Conservation (phyloP, 2,113 vertebrate species). For the Hippocampus guttulatus region DNA sequence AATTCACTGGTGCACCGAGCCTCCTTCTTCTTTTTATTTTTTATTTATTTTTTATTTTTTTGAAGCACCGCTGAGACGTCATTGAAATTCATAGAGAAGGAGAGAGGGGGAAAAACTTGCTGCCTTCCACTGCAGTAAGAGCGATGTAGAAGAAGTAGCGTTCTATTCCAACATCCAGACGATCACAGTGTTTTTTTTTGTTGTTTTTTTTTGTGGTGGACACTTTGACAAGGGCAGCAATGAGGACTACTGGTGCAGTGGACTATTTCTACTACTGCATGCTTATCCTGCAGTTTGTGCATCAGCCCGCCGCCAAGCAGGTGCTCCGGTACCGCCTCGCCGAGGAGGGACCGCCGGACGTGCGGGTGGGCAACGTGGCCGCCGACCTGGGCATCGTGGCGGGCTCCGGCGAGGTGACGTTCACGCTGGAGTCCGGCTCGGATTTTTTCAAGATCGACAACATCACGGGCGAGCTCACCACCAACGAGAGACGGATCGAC, state of each 20-base stretch:
- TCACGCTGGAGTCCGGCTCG: constrained; percentile 94
- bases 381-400: constrained; percentile 89
- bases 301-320: constrained; percentile 88
- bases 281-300: constrained; percentile 81
- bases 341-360: constrained; percentile 92
- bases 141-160: constrained; percentile 61
- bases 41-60: constrained; percentile 13
- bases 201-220: constrained; percentile 25
- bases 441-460: constrained; percentile 99
- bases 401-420: constrained; percentile 92
- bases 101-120: constrained; percentile 37
- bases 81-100: constrained; percentile 12
- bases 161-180: constrained; percentile 4
- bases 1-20: constrained; percentile 30
- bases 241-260: constrained; percentile 76
- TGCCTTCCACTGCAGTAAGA: constrained; percentile 64
- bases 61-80: constrained; percentile 7
- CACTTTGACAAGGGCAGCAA: constrained; percentile 50
- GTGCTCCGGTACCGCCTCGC: constrained; percentile 91
- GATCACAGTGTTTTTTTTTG: constrained; percentile 18
- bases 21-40: background rate
- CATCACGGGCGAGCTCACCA: constrained; percentile 96
- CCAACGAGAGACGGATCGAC: constrained; percentile 94
- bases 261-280: constrained; percentile 80
- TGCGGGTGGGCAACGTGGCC: constrained; percentile 93